phyloP scores from a whole-genome alignment of 1,140 invertebrate genomes.

The Pemphigus obesinymphae region DNA sequence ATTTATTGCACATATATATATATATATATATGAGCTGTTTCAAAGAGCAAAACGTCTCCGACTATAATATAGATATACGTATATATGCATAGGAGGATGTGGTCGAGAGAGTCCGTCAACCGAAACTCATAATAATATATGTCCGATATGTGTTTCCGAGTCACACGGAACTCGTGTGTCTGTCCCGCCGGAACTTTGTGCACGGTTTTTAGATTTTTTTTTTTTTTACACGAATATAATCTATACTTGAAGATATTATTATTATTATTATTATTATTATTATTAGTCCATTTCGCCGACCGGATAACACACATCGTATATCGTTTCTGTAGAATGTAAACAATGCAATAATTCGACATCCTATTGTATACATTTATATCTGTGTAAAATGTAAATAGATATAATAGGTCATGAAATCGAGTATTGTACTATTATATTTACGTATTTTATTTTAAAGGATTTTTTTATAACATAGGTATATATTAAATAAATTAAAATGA shows the following conservation, averaged over 20 bases:
- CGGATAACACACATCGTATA: constrained; percentile 5
- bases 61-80: not conserved
- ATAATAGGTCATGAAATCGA: no score
- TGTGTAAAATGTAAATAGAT: no score
- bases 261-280: not conserved
- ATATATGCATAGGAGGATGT: not conserved
- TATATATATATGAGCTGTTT: no score
- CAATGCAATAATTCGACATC: not conserved
- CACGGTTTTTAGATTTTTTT: not conserved
- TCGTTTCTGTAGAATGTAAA: not conserved
- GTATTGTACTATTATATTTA: no score
- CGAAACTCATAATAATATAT: not conserved
- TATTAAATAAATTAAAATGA: no score
- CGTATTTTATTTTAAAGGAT: no score
- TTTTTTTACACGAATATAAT: not conserved
- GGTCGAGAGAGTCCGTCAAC: constrained; percentile 14
- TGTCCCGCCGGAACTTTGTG: not conserved
- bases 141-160: not conserved
- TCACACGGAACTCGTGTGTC: constrained; percentile 25
- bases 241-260: not conserved
- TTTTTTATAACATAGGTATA: no score
- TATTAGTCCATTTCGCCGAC: not conserved
- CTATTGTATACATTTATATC: not conserved
- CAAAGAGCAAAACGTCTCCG: not conserved
- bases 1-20: not conserved